phyloP scores from a whole-genome alignment of 2,797 vertebrate genomes.

The Acanthopagrus latus region DNA sequence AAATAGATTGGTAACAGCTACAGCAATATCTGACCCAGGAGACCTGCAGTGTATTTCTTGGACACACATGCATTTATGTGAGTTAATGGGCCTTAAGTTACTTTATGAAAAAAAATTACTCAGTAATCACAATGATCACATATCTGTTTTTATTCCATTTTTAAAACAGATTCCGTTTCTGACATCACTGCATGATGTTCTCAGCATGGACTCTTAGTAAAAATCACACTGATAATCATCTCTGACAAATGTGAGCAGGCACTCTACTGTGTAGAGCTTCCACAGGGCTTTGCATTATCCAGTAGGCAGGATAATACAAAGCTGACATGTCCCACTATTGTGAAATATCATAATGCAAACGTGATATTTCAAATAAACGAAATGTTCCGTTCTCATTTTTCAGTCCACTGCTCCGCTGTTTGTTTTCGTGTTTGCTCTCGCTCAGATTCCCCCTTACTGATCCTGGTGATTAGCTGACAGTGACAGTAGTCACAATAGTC shows the following conservation, averaged over 20 bases:
- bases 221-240: constrained; percentile 8
- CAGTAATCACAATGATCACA: constrained; percentile 11
- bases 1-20: constrained; percentile 18
- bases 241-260: constrained; percentile 43
- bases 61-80: neutral
- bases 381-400: constrained; percentile 19
- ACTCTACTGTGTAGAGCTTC: constrained; percentile 57
- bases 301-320: constrained; percentile 36
- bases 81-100: neutral
- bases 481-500: constrained; percentile 59
- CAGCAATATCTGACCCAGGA: constrained; percentile 40
- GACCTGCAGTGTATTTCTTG: constrained; percentile 15
- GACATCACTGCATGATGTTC: neutral
- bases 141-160: constrained; percentile 10
- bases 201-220: neutral
- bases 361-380: constrained; percentile 41
- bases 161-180: neutral
- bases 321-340: constrained; percentile 37
- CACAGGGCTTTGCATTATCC: constrained; percentile 47
- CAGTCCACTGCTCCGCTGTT: constrained; percentile 9
- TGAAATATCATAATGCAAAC: constrained; percentile 38
- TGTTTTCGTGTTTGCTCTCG: constrained; percentile 24
- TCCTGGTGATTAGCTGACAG: constrained; percentile 60
- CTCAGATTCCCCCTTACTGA: constrained; percentile 36
- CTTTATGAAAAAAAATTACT: constrained; percentile 5